Evolutionary conservation across 1,140 invertebrate species (phyloP), one percentile per base, ranked within the genome.

Genomic region (Aleiodes sp.): DNA sequence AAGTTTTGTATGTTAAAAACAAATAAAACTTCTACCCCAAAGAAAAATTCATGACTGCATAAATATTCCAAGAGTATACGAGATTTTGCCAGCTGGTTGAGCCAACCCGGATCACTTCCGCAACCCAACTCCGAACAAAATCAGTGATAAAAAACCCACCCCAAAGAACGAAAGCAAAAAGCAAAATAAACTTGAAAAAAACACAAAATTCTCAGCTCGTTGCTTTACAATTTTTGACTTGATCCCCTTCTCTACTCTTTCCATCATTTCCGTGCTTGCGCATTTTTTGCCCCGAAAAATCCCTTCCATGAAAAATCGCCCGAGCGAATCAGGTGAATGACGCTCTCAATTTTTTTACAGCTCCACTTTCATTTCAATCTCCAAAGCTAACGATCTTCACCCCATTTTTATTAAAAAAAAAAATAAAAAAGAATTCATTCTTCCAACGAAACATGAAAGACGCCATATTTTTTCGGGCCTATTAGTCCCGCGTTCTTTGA

Each of bases 401-500:
- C 56, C 56, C 10, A 31, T 59, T 33, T 59, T 31, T 59, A 28
- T 56, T 28, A 14, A 1, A 16, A 56, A 46, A 61, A 63, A 57
- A 56, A 60, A n/a, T n/a, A n/a, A n/a, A n/a, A n/a, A n/a, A n/a
- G n/a, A n/a, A n/a, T n/a, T n/a, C n/a, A n/a, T n/a, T n/a, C n/a
- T n/a, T n/a, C n/a, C n/a, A n/a, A n/a, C n/a, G n/a, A n/a, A n/a
- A n/a, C n/a, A n/a, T n/a, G n/a, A n/a, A n/a, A n/a, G 66, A 68
- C 61, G 39, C 35, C 65, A 7, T 61, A 43, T 60, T 68, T 68
- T 68, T 16, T 56, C 39, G 35, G 28, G 37, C 56, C 68, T 46
- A 70, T 65, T 65, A 70, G 63, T 46, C 21, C 9, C 14, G n/a
- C 39, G 57, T 65, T 65, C 6, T 19, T 7, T 70, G 68, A 70